phyloP scores from a whole-genome alignment of 2,797 vertebrate species.

The Graptemys geographica region DNA sequence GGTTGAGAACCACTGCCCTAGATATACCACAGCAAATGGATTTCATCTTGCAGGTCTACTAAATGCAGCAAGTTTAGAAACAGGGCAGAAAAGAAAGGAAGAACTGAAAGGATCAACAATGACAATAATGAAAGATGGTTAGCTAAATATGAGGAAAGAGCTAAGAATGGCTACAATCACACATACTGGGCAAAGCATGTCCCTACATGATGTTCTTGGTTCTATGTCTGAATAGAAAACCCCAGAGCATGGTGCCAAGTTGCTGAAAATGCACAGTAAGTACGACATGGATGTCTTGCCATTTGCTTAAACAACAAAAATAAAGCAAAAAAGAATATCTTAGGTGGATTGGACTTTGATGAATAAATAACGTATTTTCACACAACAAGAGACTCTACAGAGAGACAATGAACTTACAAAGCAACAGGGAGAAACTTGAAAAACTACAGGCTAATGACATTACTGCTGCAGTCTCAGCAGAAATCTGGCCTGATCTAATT shows the following conservation, averaged over 20 bases:
- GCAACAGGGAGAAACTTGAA: not conserved
- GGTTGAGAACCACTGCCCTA: not conserved
- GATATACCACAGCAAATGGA: not conserved
- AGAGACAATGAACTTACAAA: not conserved
- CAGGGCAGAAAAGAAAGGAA: not conserved
- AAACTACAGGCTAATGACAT: not conserved
- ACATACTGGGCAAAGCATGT: accelerated
- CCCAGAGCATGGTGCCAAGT: not conserved
- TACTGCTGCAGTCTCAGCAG: not conserved
- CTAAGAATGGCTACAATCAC: not conserved
- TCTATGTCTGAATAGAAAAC: not conserved
- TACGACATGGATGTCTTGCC: not conserved
- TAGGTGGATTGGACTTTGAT: not conserved
- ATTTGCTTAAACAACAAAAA: not conserved
- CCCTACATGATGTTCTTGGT: accelerated
- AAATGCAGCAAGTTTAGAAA: not conserved
- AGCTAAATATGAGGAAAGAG: not conserved
- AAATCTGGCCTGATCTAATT: not conserved
- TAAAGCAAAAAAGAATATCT: not conserved
- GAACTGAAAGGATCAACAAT: not conserved
- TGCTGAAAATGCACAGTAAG: slow-evolving; percentile 1
- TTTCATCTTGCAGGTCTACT: not conserved
- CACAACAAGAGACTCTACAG: not conserved
- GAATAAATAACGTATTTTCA: not conserved
- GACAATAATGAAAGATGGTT: not conserved